Conservation (phyloP, 2,797 vertebrate species). For the Gymnothorax javanicus region DNA sequence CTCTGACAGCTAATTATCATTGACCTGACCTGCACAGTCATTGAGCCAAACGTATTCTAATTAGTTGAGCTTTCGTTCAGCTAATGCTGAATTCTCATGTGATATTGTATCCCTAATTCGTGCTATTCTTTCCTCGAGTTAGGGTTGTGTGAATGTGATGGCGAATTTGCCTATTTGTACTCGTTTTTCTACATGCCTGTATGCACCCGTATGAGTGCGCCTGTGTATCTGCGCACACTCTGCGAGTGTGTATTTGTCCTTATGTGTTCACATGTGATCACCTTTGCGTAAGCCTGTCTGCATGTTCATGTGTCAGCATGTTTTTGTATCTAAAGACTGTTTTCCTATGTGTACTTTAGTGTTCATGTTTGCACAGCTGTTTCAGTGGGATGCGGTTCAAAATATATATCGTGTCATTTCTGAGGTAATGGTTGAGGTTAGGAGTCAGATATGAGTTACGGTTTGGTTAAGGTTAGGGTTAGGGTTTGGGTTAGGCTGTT, state of each 20-base stretch:
- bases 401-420: neutral
- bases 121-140: neutral
- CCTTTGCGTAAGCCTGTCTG: neutral
- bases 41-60: neutral
- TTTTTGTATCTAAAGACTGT: neutral
- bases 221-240: neutral
- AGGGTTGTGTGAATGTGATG: neutral
- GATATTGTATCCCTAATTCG: neutral
- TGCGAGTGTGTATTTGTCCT: neutral
- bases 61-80: neutral
- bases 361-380: neutral
- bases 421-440: too few relatives aligned
- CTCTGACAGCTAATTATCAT: conserved; percentile 5
- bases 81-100: neutral
- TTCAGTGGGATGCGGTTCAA: neutral
- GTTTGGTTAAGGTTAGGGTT: too few relatives aligned
- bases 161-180: neutral
- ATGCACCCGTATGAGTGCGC: neutral
- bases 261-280: neutral
- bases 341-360: neutral
- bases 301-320: neutral
- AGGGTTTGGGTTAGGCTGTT: too few relatives aligned
- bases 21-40: neutral
- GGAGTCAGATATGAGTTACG: too few relatives aligned
- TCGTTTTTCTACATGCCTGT: neutral